Base-by-base conservation (phyloP, 2,797 vertebrate species). In the Melopsittacus undulatus region DNA sequence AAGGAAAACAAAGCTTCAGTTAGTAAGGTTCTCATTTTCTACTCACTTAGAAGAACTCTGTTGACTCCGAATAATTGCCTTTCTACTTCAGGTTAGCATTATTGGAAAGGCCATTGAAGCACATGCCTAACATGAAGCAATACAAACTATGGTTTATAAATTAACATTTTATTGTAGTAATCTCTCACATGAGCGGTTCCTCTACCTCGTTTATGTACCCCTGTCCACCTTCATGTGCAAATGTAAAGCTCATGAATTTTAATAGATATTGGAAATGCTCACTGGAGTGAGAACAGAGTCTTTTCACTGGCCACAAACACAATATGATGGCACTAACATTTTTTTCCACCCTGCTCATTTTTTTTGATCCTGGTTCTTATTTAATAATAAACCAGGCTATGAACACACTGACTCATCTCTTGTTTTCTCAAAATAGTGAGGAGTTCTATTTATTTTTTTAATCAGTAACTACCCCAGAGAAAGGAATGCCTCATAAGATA, bases 341-440 rank as follows among this genome's bases (percentile, higher is more conserved):
- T 92, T 91, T 92, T 92, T 83, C 86, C 51, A 61, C 91, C 40
- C 14, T 87, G 14, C 52, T 92, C 24, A 34, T 13, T 69, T 90
- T 93, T 95, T 96, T 94, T 94, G 21, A 96, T 94, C 92, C 67
- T 83, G 24, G 10, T 83, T 90, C 83, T 96, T 93, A 90, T 93
- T 95, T 96, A 96, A 96, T 96, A 96, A 95, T 92, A 95, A 96
- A 78, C 81, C 42, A 94, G 72, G 64, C 83, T 92, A 72, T 90
- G 94, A 94, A 85, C 75, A 62, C 86, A 92, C 29, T 96, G 95
- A 96, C 77, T 96, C 88, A 94, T 87, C 77, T 80, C 93, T 94
- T 97, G 96, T 95, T 96, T 96, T 96, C 95, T 95, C 94, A 93
- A 96, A 96, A 96, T 93, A 96, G 86, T 51, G 94, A 89, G 94